Evolutionary conservation across 2,797 vertebrate genomes (phyloP).

Genomic region (Xenops minutus): DNA sequence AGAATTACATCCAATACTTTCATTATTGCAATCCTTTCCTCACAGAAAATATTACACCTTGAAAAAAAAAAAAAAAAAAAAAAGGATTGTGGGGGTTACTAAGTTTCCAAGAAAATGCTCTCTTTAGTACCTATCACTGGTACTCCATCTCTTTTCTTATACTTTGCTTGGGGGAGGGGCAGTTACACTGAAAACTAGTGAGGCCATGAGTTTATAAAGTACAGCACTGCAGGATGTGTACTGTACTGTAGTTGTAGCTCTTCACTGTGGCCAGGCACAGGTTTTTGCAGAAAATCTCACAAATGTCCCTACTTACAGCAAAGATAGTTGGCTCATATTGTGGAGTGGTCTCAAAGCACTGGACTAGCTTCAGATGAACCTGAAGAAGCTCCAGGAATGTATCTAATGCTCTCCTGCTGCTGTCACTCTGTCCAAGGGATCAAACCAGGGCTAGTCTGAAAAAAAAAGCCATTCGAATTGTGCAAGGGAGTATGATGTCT

Average conservation of each 20-base stretch:
- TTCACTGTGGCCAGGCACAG: neutral
- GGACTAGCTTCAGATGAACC: neutral
- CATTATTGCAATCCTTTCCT: neutral
- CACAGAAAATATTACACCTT: neutral
- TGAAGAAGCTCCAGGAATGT: neutral
- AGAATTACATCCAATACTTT: neutral
- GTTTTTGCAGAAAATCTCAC: neutral
- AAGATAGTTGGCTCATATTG: neutral
- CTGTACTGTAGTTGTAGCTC: neutral
- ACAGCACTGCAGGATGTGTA: neutral
- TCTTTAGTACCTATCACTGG: neutral
- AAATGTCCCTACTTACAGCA: neutral
- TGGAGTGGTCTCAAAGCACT: neutral
- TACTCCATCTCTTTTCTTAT: neutral
- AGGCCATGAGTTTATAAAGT: neutral
- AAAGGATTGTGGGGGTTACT: rapidly evolving
- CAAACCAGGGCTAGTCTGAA: neutral
- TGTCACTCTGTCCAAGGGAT: neutral
- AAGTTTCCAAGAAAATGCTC: neutral
- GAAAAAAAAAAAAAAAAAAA: neutral
- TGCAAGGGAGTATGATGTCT: neutral
- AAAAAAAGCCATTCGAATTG: neutral
- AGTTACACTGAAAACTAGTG: neutral
- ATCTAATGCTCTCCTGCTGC: neutral
- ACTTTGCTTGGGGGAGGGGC: rapidly evolving